These are phyloP conservation scores for Notothenia coriiceps DNA, from an alignment of 2,113 vertebrate species.

Conservation along the genomic window DNA sequence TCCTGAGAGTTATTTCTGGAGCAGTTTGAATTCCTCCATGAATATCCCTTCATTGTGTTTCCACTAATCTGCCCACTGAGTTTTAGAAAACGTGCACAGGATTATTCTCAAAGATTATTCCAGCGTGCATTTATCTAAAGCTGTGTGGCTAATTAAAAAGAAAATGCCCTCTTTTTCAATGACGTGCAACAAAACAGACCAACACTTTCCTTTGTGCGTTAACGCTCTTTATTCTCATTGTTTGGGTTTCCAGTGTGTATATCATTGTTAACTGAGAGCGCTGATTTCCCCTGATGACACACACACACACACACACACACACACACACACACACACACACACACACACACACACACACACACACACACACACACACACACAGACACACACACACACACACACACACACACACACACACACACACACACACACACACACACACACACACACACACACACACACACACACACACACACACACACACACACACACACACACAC, in stretches of 20 bases:
- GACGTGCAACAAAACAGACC: neutral
- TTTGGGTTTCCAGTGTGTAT: conserved; percentile 18
- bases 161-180: conserved; percentile 1
- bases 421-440: too few relatives aligned
- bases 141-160: conserved; percentile 24
- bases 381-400: too few relatives aligned
- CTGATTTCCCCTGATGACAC: conserved; percentile 47
- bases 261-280: conserved; percentile 19
- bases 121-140: conserved; percentile 41
- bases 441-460: too few relatives aligned
- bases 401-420: too few relatives aligned
- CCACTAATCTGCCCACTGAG: conserved; percentile 23
- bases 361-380: neutral
- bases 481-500: too few relatives aligned
- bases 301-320: neutral
- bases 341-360: neutral
- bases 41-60: conserved; percentile 28
- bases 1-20: neutral
- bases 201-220: neutral
- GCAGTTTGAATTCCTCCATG: neutral
- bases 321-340: neutral
- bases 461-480: too few relatives aligned
- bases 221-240: conserved; percentile 8
- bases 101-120: conserved; percentile 38
- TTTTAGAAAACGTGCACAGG: neutral